Conservation (phyloP, 2,113 vertebrate species). For the Gymnobelideus leadbeateri region DNA sequence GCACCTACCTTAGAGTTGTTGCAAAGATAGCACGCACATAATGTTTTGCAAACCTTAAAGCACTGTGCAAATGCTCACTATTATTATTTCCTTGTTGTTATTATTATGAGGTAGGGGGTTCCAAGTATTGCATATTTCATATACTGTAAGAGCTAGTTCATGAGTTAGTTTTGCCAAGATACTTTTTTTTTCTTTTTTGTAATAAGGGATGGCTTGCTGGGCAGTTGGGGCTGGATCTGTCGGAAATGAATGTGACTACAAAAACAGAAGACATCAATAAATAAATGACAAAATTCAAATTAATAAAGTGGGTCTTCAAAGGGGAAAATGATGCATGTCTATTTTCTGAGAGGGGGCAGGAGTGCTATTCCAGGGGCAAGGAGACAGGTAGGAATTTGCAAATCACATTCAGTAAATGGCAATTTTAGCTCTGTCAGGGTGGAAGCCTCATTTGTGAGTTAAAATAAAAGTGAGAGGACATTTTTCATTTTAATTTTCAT, state of each 20-base stretch:
- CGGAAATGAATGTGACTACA: not conserved
- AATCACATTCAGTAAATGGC: not conserved
- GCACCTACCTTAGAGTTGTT: not conserved
- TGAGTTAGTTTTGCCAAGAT: not conserved
- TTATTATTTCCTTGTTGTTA: not conserved
- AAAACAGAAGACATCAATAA: not conserved
- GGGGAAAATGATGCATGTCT: not conserved
- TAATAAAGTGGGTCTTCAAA: not conserved
- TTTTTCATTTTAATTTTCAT: not conserved
- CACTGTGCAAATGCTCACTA: not conserved
- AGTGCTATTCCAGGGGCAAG: not conserved
- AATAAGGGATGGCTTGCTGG: not conserved
- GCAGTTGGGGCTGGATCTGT: not conserved
- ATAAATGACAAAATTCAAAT: not conserved
- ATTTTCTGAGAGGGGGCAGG: not conserved
- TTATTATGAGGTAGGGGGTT: not conserved
- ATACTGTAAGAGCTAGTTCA: not conserved
- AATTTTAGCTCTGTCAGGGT: not conserved
- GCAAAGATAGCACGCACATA: not conserved
- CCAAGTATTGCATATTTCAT: not conserved
- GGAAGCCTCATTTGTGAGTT: constrained; percentile 8
- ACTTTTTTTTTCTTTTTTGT: not conserved
- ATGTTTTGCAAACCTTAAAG: not conserved
- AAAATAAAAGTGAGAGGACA: not conserved
- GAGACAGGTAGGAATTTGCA: not conserved